Percentiles rank a stretch among this genome's conserved stretches.
phyloP scores from a whole-genome alignment of 2,888 invertebrate genomes.

The Oscheius myriophilus region DNA sequence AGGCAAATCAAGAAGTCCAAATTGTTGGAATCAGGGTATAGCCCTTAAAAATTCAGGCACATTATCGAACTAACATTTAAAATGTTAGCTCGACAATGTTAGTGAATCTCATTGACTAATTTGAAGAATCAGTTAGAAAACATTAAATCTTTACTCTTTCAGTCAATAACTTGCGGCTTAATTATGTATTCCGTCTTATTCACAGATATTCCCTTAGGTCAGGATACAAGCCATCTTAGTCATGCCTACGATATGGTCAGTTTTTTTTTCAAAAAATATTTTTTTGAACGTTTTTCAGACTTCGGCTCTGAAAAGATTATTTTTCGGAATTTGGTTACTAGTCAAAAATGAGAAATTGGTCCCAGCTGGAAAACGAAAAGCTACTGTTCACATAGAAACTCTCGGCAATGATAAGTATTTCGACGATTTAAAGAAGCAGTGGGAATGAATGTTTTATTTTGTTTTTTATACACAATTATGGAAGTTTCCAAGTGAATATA shows the following conservation, averaged over 20 bases:
- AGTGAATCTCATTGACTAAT: too few relatives aligned
- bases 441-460: slow-evolving; percentile 8
- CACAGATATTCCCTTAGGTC: slow-evolving; percentile 19
- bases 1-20: too few relatives aligned
- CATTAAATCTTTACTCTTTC: slow-evolving; percentile 1
- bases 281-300: neutral
- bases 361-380: neutral
- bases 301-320: slow-evolving; percentile 9
- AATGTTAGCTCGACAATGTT: too few relatives aligned
- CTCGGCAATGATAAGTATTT: slow-evolving; percentile 6
- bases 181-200: slow-evolving; percentile 26
- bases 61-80: too few relatives aligned
- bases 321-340: slow-evolving; percentile 22
- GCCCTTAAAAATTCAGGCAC: too few relatives aligned
- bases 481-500: too few relatives aligned
- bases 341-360: slow-evolving; percentile 14
- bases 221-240: slow-evolving; percentile 22
- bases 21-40: too few relatives aligned
- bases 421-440: slow-evolving; percentile 17
- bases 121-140: too few relatives aligned
- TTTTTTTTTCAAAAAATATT: neutral
- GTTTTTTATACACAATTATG: too few relatives aligned
- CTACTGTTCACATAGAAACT: too few relatives aligned
- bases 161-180: slow-evolving; percentile 12
- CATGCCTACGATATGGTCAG: slow-evolving; percentile 28